Evolutionary conservation across 2,797 vertebrate species (phyloP), one percentile per base, ranked within the genome.

Genomic region (Rhincodon typus): DNA sequence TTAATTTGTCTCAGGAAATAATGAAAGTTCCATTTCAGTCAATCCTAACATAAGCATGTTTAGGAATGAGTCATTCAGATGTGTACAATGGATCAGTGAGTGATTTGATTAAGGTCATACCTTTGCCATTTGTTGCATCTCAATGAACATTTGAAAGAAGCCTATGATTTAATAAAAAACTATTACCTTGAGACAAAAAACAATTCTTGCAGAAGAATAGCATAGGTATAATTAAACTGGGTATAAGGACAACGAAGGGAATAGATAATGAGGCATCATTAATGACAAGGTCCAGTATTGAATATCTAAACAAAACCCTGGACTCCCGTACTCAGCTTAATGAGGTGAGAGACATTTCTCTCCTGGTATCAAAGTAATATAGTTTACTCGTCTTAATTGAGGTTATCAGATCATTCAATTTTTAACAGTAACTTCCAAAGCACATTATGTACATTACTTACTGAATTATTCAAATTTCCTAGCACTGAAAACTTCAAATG

Each of bases 11-110:
- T 96, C 94, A 96, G 95, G 96, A 96, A 96, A 96, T 93, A 95
- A 96, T 96, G 96, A 96, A 96, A 25, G 95, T 96, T 96, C 95
- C 95, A 96, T 96, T 96, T 96, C 96, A 96, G 96, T 90, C 95
- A 95, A 96, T 96, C 96, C 96, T 94, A 96, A 74, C 94, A 38
- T 93, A 93, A 66, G n/a, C 91, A 70, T 70, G 69, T 94, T 94
- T 30, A 72, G 72, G 17, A 72, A 23, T 27, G 38, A 94, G 23
- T 67, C n/a, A 70, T 70, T 94, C 91, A 70, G 34, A 17, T 72
- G 21, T 42, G 10, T 72, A 70, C 38, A 94, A 72, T 42, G 42
- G 38, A 72, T 72, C 67, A 72, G 30, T 94, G 25, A 94, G 42
- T 72, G 38, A 66, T 94, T 94, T 94, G 23, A 70, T 94, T 23